These are phyloP conservation scores for Xiphophorus hellerii DNA, from an alignment of 2,113 vertebrate species.

Conservation along the genomic window DNA sequence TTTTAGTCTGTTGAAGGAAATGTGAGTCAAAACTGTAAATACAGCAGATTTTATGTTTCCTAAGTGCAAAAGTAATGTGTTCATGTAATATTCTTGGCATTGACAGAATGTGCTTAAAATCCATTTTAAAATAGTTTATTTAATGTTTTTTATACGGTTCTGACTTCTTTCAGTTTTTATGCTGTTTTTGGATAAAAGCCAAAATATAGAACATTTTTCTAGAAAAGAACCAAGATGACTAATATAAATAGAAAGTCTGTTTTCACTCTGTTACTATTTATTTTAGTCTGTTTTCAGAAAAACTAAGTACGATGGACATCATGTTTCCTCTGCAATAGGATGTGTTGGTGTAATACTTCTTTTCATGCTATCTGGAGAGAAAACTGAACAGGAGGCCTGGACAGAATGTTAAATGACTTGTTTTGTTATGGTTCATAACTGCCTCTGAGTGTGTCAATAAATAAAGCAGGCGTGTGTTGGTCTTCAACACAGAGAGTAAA, in stretches of 20 bases:
- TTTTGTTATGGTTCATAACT: constrained; percentile 39
- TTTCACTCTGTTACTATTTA: too few relatives aligned
- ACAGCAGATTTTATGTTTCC: neutral
- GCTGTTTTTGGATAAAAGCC: too few relatives aligned
- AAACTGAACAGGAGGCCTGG: neutral
- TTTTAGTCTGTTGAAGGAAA: neutral
- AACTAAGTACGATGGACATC: neutral
- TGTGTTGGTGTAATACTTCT: neutral
- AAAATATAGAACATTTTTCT: too few relatives aligned
- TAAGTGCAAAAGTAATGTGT: neutral
- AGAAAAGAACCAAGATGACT: too few relatives aligned
- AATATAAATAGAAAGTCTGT: too few relatives aligned
- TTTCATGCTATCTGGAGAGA: neutral
- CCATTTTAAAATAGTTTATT: too few relatives aligned
- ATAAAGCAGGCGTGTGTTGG: constrained; percentile 36
- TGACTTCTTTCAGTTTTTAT: too few relatives aligned
- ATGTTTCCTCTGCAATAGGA: neutral
- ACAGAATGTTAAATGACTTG: constrained; percentile 33
- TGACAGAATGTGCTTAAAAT: too few relatives aligned
- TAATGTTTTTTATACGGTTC: too few relatives aligned
- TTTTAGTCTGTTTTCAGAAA: neutral
- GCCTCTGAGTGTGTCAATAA: constrained; percentile 40
- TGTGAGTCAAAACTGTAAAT: neutral
- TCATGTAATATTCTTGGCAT: neutral
- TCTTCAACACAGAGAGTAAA: constrained; percentile 50